Conservation (phyloP, 2,888 invertebrate species). For the Lobophora halterata region DNA sequence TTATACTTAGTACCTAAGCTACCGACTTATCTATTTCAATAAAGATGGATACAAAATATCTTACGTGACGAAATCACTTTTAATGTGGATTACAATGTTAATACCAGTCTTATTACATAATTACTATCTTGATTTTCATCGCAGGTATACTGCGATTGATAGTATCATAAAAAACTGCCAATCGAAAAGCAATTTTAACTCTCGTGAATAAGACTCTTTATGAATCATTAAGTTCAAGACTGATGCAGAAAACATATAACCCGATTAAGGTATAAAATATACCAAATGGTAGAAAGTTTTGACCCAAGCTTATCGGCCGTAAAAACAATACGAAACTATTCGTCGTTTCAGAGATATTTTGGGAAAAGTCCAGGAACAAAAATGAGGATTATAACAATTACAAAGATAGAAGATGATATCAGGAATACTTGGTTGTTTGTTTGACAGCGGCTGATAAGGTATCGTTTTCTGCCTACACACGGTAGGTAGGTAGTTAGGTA, state of each 20-base stretch:
- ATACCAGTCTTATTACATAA: not conserved
- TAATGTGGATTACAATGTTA: slow-evolving; percentile 3
- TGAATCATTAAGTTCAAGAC: not conserved
- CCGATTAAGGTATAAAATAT: not conserved
- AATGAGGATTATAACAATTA: slow-evolving; percentile 50
- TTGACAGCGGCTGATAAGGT: slow-evolving; percentile 34
- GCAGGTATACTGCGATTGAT: not conserved
- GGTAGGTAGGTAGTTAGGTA: slow-evolving; percentile 14
- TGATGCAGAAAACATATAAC: not conserved
- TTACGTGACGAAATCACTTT: not conserved
- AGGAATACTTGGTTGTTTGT: slow-evolving; percentile 11
- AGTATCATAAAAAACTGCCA: not conserved
- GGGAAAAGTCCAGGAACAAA: slow-evolving; percentile 49
- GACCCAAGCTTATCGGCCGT: slow-evolving; percentile 38
- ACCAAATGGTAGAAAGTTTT: slow-evolving; percentile 26
- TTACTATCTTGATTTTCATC: slow-evolving; percentile 2
- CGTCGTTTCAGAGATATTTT: slow-evolving; percentile 28
- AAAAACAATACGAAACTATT: not conserved
- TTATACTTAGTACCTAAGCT: no score
- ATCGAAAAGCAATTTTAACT: not conserved
- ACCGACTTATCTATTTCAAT: no score
- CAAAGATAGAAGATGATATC: slow-evolving; percentile 22
- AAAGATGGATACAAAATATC: not conserved
- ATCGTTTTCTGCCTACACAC: slow-evolving; percentile 17
- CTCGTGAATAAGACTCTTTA: slow-evolving; percentile 1